Conservation (phyloP, 2,797 vertebrate species). For the Anomalospiza imberbis region DNA sequence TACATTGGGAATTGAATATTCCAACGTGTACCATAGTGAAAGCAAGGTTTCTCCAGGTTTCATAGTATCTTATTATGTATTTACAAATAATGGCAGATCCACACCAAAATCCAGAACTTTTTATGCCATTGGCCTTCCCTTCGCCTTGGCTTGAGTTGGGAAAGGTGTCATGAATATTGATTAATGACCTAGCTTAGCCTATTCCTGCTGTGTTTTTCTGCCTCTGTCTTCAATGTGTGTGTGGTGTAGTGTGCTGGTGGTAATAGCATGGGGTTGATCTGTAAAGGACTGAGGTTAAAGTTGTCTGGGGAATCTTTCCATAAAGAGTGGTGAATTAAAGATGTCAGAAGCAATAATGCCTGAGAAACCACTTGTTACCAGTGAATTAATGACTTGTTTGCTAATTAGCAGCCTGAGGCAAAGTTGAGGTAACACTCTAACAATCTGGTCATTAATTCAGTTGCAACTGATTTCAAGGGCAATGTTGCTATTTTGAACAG, state of each 20-base stretch:
- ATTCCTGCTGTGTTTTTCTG: not conserved
- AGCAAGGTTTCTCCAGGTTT: not conserved
- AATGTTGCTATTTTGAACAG: slow-evolving; percentile 57
- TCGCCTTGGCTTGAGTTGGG: not conserved
- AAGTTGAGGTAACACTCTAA: slow-evolving; percentile 50
- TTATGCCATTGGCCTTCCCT: not conserved
- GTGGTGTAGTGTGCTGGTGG: not conserved
- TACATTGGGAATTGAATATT: not conserved
- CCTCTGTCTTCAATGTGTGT: not conserved
- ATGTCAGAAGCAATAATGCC: slow-evolving; percentile 50
- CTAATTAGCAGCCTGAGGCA: slow-evolving; percentile 66
- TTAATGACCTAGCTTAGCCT: not conserved
- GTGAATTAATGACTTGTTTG: slow-evolving; percentile 68
- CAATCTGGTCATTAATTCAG: slow-evolving; percentile 67
- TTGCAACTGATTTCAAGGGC: slow-evolving; percentile 60
- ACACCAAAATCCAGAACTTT: not conserved
- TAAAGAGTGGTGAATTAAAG: slow-evolving; percentile 41
- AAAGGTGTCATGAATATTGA: not conserved
- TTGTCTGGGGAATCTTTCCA: slow-evolving; percentile 34
- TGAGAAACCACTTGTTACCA: slow-evolving; percentile 63
- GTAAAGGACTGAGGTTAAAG: slow-evolving; percentile 1
- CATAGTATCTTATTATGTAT: not conserved
- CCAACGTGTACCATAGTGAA: not conserved
- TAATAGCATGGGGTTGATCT: not conserved
- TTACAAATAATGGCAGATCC: not conserved